phyloP scores from a whole-genome alignment of 1,140 invertebrate species.

The Trypoxylus dichotomus region DNA sequence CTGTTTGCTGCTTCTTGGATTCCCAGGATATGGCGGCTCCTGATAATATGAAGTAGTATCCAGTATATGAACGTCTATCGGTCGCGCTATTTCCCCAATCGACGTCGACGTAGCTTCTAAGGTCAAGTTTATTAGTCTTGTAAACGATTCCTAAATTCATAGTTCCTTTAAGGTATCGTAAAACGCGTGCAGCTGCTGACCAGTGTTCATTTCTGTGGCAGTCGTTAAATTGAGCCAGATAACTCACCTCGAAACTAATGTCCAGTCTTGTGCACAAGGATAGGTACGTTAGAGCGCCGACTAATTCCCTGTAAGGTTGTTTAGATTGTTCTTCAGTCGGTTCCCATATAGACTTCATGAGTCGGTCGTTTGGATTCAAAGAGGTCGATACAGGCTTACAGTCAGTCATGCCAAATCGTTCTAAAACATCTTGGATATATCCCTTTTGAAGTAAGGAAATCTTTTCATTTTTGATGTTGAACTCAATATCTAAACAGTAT shows the following conservation, averaged over 20 bases:
- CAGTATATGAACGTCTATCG: too few species aligned
- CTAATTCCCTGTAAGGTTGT: slow-evolving; percentile 32
- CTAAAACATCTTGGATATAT: too few species aligned
- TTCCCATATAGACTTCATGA: slow-evolving; percentile 56
- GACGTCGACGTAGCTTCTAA: too few species aligned
- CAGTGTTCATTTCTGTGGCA: slow-evolving; percentile 49
- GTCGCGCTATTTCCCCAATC: too few species aligned
- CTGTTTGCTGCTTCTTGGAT: slow-evolving; percentile 49
- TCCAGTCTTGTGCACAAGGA: slow-evolving; percentile 53
- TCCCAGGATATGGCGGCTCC: slow-evolving; percentile 46
- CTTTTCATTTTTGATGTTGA: too few species aligned
- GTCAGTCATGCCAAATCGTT: slow-evolving; percentile 47
- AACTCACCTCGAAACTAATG: slow-evolving; percentile 53
- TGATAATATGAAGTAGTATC: slow-evolving; percentile 33
- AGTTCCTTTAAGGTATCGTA: slow-evolving; percentile 47
- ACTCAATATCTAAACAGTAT: too few species aligned
- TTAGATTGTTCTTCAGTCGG: background rate
- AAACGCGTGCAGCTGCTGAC: slow-evolving; percentile 51
- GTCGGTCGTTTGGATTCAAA: background rate
- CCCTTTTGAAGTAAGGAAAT: too few species aligned
- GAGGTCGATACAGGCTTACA: background rate
- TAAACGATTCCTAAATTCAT: background rate
- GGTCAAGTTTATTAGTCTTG: background rate
- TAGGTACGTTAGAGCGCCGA: slow-evolving; percentile 53
- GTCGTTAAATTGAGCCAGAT: slow-evolving; percentile 53